Evolutionary conservation across 1,140 invertebrate species (phyloP).

Genomic region (Pseudomyrmex sp.): DNA sequence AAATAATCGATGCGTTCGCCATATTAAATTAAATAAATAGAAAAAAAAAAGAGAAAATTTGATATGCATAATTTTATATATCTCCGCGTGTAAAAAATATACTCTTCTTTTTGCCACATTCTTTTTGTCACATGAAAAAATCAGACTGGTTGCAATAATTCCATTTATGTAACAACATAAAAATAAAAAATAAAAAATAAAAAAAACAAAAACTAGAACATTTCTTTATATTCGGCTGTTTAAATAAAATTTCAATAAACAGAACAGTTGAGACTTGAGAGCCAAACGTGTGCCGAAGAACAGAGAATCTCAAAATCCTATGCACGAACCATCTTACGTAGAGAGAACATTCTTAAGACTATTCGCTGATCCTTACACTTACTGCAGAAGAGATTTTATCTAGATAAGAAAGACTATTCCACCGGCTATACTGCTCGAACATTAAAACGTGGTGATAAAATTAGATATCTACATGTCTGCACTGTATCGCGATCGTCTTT

Average conservation of each 20-base stretch:
- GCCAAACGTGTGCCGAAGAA: not conserved
- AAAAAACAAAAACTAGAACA: not conserved
- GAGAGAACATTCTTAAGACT: constrained; percentile 5
- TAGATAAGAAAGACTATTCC: constrained; percentile 2
- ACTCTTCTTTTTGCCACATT: not conserved
- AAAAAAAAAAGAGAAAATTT: constrained; percentile 3
- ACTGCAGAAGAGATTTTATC: not conserved
- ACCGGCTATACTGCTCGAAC: not conserved
- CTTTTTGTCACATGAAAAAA: not conserved
- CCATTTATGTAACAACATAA: not conserved
- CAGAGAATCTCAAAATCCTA: constrained; percentile 6
- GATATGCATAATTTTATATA: not conserved
- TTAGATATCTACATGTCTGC: not conserved
- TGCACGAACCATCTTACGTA: not conserved
- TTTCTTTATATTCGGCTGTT: constrained; percentile 5
- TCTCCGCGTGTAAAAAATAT: not conserved
- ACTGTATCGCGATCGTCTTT: not conserved
- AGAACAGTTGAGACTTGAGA: not conserved
- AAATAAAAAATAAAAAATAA: not conserved
- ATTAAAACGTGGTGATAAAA: constrained; percentile 4
- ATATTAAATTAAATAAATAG: not conserved
- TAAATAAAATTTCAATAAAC: constrained; percentile 11
- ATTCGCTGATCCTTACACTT: not conserved
- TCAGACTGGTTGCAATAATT: not conserved
- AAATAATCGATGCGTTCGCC: constrained; percentile 19